phyloP scores from a whole-genome alignment of 2,113 vertebrate species.

The Dunckerocampus dactyliophorus region DNA sequence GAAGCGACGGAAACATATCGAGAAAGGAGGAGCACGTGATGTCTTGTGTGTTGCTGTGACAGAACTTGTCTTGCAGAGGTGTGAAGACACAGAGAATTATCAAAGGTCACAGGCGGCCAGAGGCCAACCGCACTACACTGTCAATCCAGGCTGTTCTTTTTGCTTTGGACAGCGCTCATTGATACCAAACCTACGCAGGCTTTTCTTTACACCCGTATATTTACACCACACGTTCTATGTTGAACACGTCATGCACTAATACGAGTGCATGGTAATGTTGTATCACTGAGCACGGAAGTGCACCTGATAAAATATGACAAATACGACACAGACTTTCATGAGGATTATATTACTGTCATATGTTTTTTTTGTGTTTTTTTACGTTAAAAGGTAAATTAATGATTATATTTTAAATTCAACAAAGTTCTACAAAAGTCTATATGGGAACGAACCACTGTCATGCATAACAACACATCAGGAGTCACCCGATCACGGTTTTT shows the following conservation, averaged over 20 bases:
- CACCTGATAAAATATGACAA: no score
- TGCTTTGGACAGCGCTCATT: constrained; percentile 28
- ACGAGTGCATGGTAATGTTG: neutral
- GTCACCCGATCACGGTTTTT: no score
- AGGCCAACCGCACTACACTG: constrained; percentile 51
- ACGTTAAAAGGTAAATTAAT: no score
- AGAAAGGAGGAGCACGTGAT: constrained; percentile 27
- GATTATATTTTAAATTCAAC: no score
- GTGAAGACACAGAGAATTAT: constrained; percentile 65
- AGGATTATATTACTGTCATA: no score
- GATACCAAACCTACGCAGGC: constrained; percentile 44
- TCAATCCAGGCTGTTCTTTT: constrained; percentile 57
- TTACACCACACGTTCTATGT: constrained; percentile 10
- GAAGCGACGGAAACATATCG: constrained; percentile 50
- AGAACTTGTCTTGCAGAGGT: constrained; percentile 60
- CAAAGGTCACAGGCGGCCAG: constrained; percentile 68
- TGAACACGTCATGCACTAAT: constrained; percentile 2
- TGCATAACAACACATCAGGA: no score
- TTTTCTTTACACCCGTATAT: constrained; percentile 11
- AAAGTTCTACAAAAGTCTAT: no score
- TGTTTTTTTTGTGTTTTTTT: no score
- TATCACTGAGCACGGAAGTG: neutral
- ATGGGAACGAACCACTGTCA: no score
- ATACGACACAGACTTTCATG: no score
- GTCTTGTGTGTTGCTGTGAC: constrained; percentile 47